These are phyloP conservation scores for Megalops cyprinoides DNA, from an alignment of 2,797 vertebrate genomes.

Conservation along the genomic window DNA sequence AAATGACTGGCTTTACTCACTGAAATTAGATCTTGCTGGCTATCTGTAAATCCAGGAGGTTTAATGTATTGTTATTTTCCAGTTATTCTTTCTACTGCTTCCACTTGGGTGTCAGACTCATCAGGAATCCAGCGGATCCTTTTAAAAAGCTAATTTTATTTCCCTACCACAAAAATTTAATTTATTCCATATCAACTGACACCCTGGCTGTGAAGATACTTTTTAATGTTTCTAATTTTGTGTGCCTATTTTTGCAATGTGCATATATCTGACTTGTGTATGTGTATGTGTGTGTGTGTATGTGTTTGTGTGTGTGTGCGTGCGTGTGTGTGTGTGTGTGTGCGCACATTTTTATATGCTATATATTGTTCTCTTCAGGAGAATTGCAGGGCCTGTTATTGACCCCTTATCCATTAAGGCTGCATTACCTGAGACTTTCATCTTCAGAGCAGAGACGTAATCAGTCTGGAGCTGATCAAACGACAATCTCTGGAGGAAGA, in stretches of 20 bases:
- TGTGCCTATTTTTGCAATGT: not conserved
- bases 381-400: too few relatives aligned
- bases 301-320: not conserved
- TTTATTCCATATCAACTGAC: not conserved
- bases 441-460: too few relatives aligned
- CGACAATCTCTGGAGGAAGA: too few relatives aligned
- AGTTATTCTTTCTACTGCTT: not conserved
- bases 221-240: not conserved
- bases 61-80: not conserved
- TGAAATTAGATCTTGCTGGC: slow-evolving; percentile 12
- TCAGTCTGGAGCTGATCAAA: not conserved
- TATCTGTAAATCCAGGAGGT: not conserved
- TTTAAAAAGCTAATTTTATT: slow-evolving; percentile 12
- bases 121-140: not conserved
- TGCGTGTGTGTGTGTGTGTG: not conserved
- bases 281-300: not conserved
- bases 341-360: not conserved
- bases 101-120: not conserved
- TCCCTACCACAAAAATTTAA: slow-evolving; percentile 4
- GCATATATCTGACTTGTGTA: too few relatives aligned
- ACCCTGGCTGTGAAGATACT: not conserved
- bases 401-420: too few relatives aligned
- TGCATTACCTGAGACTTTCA: not conserved
- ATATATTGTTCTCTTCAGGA: not conserved
- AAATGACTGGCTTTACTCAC: slow-evolving; percentile 15